phyloP scores from a whole-genome alignment of 2,113 vertebrate species.

The Arothron firmamentum region DNA sequence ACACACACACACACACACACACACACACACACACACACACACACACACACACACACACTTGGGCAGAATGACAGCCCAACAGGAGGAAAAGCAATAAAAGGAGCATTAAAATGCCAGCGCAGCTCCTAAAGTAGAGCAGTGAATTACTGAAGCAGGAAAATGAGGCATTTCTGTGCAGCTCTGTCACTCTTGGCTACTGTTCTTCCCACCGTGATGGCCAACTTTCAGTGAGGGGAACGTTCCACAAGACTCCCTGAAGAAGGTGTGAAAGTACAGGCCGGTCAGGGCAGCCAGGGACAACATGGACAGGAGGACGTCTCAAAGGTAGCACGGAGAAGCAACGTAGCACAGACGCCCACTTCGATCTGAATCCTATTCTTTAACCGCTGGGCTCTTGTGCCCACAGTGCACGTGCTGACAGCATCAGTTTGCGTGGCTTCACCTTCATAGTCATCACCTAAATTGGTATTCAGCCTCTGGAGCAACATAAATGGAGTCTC shows the following conservation, averaged over 20 bases:
- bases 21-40: constrained; percentile 3
- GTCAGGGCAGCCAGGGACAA: not conserved
- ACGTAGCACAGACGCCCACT: too few species aligned
- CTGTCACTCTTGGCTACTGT: constrained; percentile 12
- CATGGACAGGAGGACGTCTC: constrained; percentile 1
- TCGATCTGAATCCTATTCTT: too few species aligned
- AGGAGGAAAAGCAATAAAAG: constrained; percentile 44
- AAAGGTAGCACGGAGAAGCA: not conserved
- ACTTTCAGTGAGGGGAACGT: not conserved
- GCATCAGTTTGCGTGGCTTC: not conserved
- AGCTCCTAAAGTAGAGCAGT: constrained; percentile 13
- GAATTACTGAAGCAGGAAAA: constrained; percentile 19
- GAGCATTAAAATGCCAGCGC: constrained; percentile 28
- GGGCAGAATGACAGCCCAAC: constrained; percentile 21
- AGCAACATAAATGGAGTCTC: too few species aligned
- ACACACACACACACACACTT: constrained; percentile 14
- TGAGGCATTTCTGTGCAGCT: not conserved
- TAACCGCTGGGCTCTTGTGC: not conserved
- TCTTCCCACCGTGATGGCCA: too few species aligned
- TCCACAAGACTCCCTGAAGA: not conserved
- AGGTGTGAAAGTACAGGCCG: constrained; percentile 10
- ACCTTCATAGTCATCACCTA: not conserved
- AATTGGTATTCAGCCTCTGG: too few species aligned
- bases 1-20: constrained; percentile 11
- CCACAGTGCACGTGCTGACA: too few species aligned